Evolutionary conservation across 1,140 invertebrate species (phyloP), one percentile per base, ranked within the genome.

Genomic region (Drosophila tsacasi): DNA sequence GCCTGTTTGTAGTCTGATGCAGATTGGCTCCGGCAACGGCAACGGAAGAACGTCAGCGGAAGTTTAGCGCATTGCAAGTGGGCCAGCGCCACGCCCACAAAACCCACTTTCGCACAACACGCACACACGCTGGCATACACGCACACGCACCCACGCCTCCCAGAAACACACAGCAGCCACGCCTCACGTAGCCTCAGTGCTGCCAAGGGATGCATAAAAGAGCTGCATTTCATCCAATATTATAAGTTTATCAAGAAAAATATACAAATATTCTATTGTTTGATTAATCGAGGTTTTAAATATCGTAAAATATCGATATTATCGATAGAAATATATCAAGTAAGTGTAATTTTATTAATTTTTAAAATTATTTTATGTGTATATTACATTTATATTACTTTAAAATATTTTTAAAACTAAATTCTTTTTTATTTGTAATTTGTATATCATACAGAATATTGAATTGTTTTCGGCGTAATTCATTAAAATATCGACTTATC

Each of bases 31-130:
- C 25, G 72, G 58, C 65, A 71, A 39, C 35, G 50, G 27, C 49
- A 32, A 19, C 49, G 52, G 52, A 57, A 39, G 63, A 68, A 19
- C 58, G 42, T 37, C 66, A 42, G 35, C 79, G 73, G 73, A 73
- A 64, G 65, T 81, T 81, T 76, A 81, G 79, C 72, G 78, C 61
- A 59, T 60, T 66, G 77, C 71, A 71, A 81, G 64, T 71, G 77
- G 64, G 60, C 65, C 79, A 81, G 52, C 10, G 54, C 9, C 54
- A 57, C 32, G 8, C 52, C 35, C 55, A 44, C 72, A 71, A 79
- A 66, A 47, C 64, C 49, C 62, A 46, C 19, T 40, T 54, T 27
- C 35, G 37, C 60, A 61, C 42, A 61, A 17, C 58, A 35, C 19
- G 13, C 54, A 23, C 21, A 42, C 54, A 57, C 52, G 5, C 27